Conservation (phyloP, 2,113 vertebrate genomes). For the Rhadina sibilatrix region DNA sequence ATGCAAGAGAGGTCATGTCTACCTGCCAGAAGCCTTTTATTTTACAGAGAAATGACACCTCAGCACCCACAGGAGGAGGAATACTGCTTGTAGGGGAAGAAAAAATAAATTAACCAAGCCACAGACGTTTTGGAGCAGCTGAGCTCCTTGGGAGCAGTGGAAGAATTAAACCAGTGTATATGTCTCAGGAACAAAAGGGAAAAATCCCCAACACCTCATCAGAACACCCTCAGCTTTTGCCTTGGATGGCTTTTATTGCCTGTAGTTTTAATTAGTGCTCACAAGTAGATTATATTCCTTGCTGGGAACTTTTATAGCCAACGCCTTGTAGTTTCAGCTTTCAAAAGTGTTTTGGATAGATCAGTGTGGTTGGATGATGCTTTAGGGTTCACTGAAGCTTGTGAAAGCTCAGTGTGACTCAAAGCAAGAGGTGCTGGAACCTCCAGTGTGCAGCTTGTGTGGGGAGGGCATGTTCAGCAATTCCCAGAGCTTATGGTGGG, state of each 20-base stretch:
- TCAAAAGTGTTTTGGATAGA: not conserved
- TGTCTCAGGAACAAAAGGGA: not conserved
- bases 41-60: not conserved
- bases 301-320: not conserved
- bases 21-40: not conserved
- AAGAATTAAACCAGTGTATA: not conserved
- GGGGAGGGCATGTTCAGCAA: not conserved
- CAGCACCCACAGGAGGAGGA: not conserved
- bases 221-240: not conserved
- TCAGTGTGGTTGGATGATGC: not conserved
- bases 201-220: not conserved
- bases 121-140: not conserved
- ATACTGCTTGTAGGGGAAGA: not conserved
- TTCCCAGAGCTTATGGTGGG: not conserved
- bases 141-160: not conserved
- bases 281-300: not conserved
- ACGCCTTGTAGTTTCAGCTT: not conserved
- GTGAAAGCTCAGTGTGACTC: not conserved
- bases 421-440: not conserved
- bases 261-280: not conserved
- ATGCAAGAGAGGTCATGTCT: slow-evolving; percentile 26
- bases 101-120: not conserved
- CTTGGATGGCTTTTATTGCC: not conserved
- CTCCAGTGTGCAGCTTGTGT: fast-evolving
- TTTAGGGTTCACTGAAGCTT: not conserved